phyloP scores from a whole-genome alignment of 2,113 vertebrate genomes.

The Hydrolagus affinis region DNA sequence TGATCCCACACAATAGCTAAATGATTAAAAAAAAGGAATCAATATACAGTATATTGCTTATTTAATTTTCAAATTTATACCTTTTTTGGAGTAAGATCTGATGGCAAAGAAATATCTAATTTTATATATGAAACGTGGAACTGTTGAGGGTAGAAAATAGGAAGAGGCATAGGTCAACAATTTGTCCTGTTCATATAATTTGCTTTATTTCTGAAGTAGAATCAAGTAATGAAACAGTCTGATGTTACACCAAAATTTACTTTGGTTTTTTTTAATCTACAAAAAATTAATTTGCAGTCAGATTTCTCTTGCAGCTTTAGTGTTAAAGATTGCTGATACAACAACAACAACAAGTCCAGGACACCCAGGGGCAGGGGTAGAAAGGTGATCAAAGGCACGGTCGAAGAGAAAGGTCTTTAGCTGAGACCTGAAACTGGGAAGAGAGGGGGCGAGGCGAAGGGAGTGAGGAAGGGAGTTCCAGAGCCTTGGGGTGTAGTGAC shows the following conservation, averaged over 20 bases:
- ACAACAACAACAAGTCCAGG: no score
- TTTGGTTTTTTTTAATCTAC: not conserved
- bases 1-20: constrained; percentile 56
- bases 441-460: no score
- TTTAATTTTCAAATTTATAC: constrained; percentile 24
- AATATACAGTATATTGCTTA: constrained; percentile 18
- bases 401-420: no score
- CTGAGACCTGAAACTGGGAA: no score
- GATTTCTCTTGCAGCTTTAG: not conserved
- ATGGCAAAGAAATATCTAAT: constrained; percentile 44
- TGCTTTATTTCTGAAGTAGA: constrained; percentile 16
- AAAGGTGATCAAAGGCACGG: no score
- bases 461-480: no score
- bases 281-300: constrained; percentile 20
- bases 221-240: constrained; percentile 29
- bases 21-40: constrained; percentile 54
- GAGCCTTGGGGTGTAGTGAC: no score
- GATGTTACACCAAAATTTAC: constrained; percentile 16
- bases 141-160: constrained; percentile 35
- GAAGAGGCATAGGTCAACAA: not conserved
- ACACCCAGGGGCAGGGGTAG: no score
- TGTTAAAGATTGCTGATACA: not conserved
- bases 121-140: constrained; percentile 45
- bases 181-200: constrained; percentile 18
- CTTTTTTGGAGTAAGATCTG: not conserved